A percentile compares a stretch with the other conserved stretches of the same genome.
These are phyloP conservation scores for Microhierax caerulescens DNA, from an alignment of 2,797 vertebrate genomes.

Conservation along the genomic window DNA sequence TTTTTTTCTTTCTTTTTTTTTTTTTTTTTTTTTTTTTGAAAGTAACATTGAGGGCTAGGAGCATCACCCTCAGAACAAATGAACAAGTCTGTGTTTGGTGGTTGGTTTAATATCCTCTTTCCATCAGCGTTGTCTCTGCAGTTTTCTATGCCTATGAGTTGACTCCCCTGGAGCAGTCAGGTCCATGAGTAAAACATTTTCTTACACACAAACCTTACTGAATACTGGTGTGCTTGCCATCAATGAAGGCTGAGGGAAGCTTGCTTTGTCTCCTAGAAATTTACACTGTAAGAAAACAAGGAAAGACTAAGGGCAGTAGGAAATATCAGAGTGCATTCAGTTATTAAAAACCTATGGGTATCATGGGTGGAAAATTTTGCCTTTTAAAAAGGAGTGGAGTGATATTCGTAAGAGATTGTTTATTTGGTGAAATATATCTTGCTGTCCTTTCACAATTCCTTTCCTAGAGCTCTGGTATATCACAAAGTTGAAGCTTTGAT, in stretches of 20 bases:
- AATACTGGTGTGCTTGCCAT: rapidly evolving
- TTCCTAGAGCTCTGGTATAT: background rate
- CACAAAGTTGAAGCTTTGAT: background rate
- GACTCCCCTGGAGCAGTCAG: background rate
- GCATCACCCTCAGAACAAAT: background rate
- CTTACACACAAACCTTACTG: background rate
- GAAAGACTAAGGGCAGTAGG: background rate
- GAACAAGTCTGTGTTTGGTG: background rate
- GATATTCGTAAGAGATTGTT: background rate
- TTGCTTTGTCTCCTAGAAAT: background rate
- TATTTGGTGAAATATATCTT: background rate
- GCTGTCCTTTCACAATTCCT: background rate
- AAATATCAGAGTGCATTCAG: background rate
- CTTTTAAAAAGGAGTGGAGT: background rate
- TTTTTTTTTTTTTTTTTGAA: background rate
- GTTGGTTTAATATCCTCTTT: background rate
- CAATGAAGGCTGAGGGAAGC: background rate
- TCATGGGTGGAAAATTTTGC: background rate
- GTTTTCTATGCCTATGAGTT: rapidly evolving
- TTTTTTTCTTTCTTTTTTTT: rapidly evolving
- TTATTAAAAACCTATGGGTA: background rate
- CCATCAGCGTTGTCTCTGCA: rapidly evolving
- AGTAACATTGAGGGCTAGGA: background rate
- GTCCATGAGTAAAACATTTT: no score
- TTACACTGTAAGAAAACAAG: background rate